Conservation (phyloP, 2,113 vertebrate species). For the Rhea pennata region DNA sequence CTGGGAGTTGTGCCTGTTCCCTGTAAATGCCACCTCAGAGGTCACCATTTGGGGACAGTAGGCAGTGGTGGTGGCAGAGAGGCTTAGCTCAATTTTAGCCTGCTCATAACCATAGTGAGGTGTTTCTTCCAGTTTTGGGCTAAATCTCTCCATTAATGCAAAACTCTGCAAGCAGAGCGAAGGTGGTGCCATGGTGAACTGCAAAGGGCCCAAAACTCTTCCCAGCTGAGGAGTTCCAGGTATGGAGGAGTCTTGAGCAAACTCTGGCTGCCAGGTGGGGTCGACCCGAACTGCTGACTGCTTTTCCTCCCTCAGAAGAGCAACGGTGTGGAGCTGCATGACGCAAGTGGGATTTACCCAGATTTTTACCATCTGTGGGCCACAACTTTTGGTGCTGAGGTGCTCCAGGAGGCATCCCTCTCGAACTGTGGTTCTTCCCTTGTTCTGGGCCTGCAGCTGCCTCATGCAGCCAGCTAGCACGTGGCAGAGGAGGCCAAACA, state of each 20-base stretch:
- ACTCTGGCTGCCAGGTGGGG: not conserved
- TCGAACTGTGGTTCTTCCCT: not conserved
- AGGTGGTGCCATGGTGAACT: not conserved
- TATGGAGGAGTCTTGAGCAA: not conserved
- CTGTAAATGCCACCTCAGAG: fast-evolving
- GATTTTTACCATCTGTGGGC: not conserved
- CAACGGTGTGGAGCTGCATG: not conserved
- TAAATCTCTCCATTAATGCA: not conserved
- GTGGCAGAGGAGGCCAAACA: not conserved
- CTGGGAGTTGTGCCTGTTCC: not conserved
- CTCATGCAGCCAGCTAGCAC: not conserved
- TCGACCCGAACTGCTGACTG: not conserved
- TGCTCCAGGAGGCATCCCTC: not conserved
- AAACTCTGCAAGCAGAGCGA: fast-evolving
- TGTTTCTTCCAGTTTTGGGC: not conserved
- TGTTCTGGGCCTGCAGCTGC: fast-evolving
- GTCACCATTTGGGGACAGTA: not conserved
- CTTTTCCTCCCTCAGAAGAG: not conserved
- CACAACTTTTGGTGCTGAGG: not conserved
- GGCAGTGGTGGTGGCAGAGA: not conserved
- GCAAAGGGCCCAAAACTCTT: not conserved
- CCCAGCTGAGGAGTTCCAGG: not conserved
- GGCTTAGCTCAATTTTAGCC: not conserved
- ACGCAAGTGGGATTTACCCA: not conserved
- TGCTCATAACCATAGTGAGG: not conserved